Evolutionary conservation across 2,888 invertebrate species (phyloP).

Genomic region (Hemithea aestivaria): DNA sequence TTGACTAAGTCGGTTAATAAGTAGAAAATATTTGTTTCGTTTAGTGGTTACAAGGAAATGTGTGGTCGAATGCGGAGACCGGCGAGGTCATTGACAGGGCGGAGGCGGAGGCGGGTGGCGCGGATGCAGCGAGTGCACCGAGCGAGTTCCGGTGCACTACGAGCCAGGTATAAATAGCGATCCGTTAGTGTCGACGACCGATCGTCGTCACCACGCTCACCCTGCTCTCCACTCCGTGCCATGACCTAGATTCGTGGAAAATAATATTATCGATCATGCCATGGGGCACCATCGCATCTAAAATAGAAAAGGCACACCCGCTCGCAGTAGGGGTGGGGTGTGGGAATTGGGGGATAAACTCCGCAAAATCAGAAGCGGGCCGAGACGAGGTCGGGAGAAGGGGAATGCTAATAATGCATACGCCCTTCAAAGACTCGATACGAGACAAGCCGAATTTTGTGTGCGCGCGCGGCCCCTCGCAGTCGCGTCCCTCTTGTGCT

Average conservation of each 20-base stretch:
- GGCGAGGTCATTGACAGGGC: constrained; percentile 73
- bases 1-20: constrained; percentile 29
- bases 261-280: constrained; percentile 35
- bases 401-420: constrained; percentile 65
- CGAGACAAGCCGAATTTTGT: constrained; percentile 43
- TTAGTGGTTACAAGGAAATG: constrained; percentile 26
- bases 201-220: constrained; percentile 52
- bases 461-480: constrained; percentile 64
- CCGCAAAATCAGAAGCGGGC: constrained; percentile 30
- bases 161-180: constrained; percentile 77
- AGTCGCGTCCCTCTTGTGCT: constrained; percentile 40
- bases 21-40: constrained; percentile 13
- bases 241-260: constrained; percentile 57
- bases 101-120: constrained; percentile 57
- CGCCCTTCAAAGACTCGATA: constrained; percentile 64
- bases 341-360: constrained; percentile 41
- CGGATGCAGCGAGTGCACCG: constrained; percentile 76
- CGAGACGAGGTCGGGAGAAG: constrained; percentile 39
- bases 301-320: constrained; percentile 28
- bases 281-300: constrained; percentile 24
- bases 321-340: constrained; percentile 33
- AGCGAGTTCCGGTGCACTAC: constrained; percentile 76
- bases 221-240: constrained; percentile 47
- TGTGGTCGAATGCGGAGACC: constrained; percentile 33
- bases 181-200: constrained; percentile 79